A percentile compares a stretch with the other conserved stretches of the same genome.
Conservation (phyloP, 2,888 invertebrate species). For the Saturnia pavonia region DNA sequence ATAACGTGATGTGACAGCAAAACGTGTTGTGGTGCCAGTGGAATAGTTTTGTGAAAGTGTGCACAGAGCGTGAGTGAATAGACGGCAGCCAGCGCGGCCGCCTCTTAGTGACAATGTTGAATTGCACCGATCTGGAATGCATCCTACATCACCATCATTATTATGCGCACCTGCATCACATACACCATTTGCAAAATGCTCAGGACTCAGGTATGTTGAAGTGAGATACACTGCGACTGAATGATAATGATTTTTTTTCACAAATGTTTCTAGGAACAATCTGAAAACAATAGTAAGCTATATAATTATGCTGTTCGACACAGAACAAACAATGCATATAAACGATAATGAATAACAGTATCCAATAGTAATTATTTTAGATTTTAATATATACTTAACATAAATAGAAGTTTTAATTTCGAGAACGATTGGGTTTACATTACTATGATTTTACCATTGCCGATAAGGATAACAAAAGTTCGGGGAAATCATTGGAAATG, state of each 20-base stretch:
- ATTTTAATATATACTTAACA: not conserved
- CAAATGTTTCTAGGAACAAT: slow-evolving; percentile 52
- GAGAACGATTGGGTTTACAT: not conserved
- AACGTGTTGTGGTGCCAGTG: slow-evolving; percentile 71
- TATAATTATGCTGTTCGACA: slow-evolving; percentile 68
- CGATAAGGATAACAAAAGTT: slow-evolving; percentile 48
- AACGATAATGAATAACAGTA: slow-evolving; percentile 65
- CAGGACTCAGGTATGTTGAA: slow-evolving; percentile 81
- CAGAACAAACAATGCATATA: slow-evolving; percentile 60
- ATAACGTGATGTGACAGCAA: slow-evolving; percentile 80
- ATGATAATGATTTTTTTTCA: slow-evolving; percentile 42
- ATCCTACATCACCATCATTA: slow-evolving; percentile 89
- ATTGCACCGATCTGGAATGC: slow-evolving; percentile 90
- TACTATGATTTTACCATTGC: slow-evolving; percentile 28
- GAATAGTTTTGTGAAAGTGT: slow-evolving; percentile 81
- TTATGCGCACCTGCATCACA: slow-evolving; percentile 87
- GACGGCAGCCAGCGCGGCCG: slow-evolving; percentile 58
- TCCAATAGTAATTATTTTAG: slow-evolving; percentile 33
- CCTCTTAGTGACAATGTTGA: slow-evolving; percentile 84
- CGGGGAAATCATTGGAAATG: slow-evolving; percentile 46
- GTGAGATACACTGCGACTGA: slow-evolving; percentile 31
- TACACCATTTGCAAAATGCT: slow-evolving; percentile 85
- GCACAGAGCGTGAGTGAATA: slow-evolving; percentile 70
- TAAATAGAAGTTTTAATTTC: not conserved
- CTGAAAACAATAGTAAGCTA: slow-evolving; percentile 46